phyloP scores from a whole-genome alignment of 2,113 vertebrate species.

The Pelobates fuscus region DNA sequence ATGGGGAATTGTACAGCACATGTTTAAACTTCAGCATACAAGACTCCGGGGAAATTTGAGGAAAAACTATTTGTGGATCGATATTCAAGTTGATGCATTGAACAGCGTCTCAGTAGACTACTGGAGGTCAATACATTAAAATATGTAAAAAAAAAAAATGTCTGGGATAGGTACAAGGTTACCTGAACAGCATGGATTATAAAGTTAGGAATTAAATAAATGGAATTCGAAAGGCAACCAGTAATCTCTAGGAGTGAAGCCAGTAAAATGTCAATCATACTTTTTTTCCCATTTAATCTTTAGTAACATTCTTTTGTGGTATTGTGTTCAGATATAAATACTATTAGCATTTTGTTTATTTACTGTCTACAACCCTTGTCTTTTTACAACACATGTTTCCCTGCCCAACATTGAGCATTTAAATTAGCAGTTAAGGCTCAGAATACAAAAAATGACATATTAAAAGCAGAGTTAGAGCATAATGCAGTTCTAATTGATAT shows the following conservation, averaged over 20 bases:
- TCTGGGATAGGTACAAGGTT: not conserved
- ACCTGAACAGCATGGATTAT: slow-evolving; percentile 2
- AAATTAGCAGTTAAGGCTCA: too few relatives aligned
- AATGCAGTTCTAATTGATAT: too few relatives aligned
- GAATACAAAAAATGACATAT: too few relatives aligned
- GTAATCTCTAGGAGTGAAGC: not conserved
- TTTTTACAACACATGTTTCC: too few relatives aligned
- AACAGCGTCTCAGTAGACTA: slow-evolving; percentile 16
- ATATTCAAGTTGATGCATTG: slow-evolving; percentile 13
- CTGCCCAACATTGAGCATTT: too few relatives aligned
- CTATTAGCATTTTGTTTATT: not conserved
- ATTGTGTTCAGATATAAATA: not conserved
- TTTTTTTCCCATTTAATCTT: not conserved
- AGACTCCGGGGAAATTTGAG: slow-evolving; percentile 7
- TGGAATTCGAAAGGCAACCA: slow-evolving; percentile 1
- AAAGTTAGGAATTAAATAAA: not conserved
- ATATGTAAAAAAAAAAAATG: slow-evolving; percentile 24
- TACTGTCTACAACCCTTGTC: too few relatives aligned
- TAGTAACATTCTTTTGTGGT: not conserved
- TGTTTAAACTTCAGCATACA: slow-evolving; percentile 26
- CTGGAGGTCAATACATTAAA: slow-evolving; percentile 23
- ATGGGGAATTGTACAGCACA: not conserved
- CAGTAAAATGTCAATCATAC: not conserved
- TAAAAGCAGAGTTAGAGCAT: too few relatives aligned
- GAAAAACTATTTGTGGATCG: slow-evolving; percentile 29